phyloP scores from a whole-genome alignment of 2,113 vertebrate species.

The Syrrhaptes paradoxus region DNA sequence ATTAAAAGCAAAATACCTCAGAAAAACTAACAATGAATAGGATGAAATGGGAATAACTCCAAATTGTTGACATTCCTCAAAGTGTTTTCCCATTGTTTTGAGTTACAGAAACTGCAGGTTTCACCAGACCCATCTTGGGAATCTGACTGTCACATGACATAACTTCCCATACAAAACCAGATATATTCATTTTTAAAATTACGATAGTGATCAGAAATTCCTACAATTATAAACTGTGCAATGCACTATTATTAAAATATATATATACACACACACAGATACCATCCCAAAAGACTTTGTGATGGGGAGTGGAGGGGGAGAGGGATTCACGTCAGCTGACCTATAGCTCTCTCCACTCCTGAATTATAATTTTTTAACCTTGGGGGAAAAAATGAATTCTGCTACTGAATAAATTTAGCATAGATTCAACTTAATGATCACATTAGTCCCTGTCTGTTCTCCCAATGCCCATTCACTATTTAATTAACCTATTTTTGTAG shows the following conservation, averaged over 20 bases:
- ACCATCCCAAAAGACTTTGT: neutral
- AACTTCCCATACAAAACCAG: neutral
- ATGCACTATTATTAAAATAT: neutral
- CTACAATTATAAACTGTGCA: neutral
- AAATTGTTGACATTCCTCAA: neutral
- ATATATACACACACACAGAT: neutral
- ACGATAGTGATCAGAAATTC: neutral
- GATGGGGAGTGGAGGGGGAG: neutral
- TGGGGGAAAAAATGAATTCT: constrained; percentile 20
- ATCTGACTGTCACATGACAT: neutral
- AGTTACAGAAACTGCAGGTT: neutral
- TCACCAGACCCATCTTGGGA: neutral
- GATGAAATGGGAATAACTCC: neutral
- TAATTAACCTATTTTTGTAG: constrained; percentile 73
- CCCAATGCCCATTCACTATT: constrained; percentile 46
- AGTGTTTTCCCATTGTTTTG: neutral
- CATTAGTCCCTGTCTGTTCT: constrained; percentile 67
- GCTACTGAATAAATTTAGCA: constrained; percentile 53
- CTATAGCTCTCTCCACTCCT: neutral
- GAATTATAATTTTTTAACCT: constrained; percentile 45
- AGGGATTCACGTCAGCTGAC: neutral
- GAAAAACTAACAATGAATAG: neutral
- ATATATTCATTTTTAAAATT: neutral
- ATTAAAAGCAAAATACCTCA: neutral
- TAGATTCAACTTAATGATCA: constrained; percentile 60